A percentile compares a stretch with the other conserved stretches of the same genome.
Evolutionary conservation across 2,113 vertebrate species (phyloP).

Genomic region (Acanthisitta chloris): DNA sequence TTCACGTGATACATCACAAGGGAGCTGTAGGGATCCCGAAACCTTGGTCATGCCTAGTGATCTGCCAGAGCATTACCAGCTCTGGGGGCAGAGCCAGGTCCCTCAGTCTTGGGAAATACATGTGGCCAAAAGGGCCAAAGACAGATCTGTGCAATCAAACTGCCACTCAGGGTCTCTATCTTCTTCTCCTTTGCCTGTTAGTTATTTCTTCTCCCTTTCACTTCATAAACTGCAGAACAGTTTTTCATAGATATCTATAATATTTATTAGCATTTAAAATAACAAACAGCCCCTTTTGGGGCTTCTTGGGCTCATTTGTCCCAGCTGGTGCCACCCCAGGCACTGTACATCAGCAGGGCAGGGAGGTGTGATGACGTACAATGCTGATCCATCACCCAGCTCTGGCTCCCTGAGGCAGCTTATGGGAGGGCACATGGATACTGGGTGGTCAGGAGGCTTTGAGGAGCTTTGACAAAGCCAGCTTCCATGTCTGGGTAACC

Average conservation of each 20-base stretch:
- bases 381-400: background rate
- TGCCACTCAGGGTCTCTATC: background rate
- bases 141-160: background rate
- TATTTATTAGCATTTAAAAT: background rate
- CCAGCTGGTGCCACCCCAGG: background rate
- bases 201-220: background rate
- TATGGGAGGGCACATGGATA: background rate
- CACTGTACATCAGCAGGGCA: background rate
- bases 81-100: background rate
- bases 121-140: background rate
- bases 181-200: background rate
- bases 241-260: background rate
- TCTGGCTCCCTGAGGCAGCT: background rate
- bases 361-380: fast-evolving
- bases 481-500: background rate
- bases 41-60: too few species aligned
- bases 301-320: background rate
- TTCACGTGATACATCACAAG: background rate
- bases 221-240: background rate
- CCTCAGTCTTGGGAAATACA: background rate
- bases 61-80: background rate
- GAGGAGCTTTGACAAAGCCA: background rate
- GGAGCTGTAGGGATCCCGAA: background rate
- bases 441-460: background rate
- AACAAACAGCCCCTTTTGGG: background rate